A percentile compares a stretch with the other conserved stretches of the same genome.
Evolutionary conservation across 2,797 vertebrate genomes (phyloP).

Genomic region (Xerus rutilus): DNA sequence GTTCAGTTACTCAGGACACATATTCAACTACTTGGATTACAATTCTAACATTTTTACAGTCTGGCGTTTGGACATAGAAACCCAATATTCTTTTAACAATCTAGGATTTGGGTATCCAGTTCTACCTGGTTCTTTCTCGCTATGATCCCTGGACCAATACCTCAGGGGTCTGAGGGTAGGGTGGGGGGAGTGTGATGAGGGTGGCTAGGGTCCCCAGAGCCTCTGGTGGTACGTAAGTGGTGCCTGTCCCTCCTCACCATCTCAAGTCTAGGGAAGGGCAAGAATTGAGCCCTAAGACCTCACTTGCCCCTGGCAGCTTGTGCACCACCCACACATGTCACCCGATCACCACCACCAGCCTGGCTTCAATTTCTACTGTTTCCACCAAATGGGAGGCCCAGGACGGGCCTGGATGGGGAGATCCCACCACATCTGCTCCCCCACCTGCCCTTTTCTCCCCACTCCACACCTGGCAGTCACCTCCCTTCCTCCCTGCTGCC

Average conservation of each 20-base stretch:
- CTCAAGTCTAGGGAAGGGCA: not conserved
- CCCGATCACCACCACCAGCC: conserved; percentile 51
- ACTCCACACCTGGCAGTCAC: conserved; percentile 46
- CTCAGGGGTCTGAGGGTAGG: not conserved
- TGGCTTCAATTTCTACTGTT: conserved; percentile 74
- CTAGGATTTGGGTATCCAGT: not conserved
- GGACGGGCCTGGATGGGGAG: not conserved
- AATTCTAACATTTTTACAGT: not conserved
- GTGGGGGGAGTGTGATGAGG: not conserved
- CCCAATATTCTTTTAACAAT: not conserved
- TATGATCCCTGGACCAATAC: not conserved
- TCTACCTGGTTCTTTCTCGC: not conserved
- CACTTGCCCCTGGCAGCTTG: conserved; percentile 31
- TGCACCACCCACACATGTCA: conserved; percentile 69
- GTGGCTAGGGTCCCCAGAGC: not conserved
- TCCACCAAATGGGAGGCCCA: conserved; percentile 68
- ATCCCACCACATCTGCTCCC: not conserved
- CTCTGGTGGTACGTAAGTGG: not conserved
- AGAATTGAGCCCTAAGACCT: conserved; percentile 27
- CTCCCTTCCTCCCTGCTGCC: conserved; percentile 68
- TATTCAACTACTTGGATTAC: not conserved
- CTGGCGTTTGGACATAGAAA: not conserved
- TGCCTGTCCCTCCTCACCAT: not conserved
- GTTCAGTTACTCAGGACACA: not conserved
- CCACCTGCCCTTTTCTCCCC: not conserved